Evolutionary conservation across 2,888 invertebrate species (phyloP).

Genomic region (Acronicta leporina): DNA sequence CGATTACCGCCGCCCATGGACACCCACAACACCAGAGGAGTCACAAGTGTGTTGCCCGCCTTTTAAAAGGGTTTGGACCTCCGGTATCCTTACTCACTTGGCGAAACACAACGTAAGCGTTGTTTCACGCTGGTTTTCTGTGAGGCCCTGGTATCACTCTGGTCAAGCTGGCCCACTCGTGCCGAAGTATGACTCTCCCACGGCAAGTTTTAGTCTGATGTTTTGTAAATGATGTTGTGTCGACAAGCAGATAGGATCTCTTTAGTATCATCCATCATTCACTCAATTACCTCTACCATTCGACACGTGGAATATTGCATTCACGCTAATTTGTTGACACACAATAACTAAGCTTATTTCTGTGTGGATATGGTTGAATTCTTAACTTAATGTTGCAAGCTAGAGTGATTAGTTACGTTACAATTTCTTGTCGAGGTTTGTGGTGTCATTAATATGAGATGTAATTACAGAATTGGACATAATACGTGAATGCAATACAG

Average conservation of each 20-base stretch:
- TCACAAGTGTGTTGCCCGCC: no score
- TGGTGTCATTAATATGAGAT: slow-evolving; percentile 44
- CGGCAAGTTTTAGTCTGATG: neutral
- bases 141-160: no score
- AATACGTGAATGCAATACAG: slow-evolving; percentile 28
- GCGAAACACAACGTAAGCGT: no score
- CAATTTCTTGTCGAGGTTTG: slow-evolving; percentile 15
- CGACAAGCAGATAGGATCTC: slow-evolving; percentile 31
- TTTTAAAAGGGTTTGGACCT: no score
- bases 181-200: no score
- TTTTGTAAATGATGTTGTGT: slow-evolving; percentile 37
- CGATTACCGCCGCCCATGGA: no score
- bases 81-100: no score
- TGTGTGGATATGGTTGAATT: neutral
- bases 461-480: slow-evolving; percentile 44
- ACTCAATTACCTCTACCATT: slow-evolving; percentile 21
- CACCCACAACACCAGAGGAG: no score
- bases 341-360: slow-evolving; percentile 5
- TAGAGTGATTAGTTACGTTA: slow-evolving; percentile 19
- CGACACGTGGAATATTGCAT: slow-evolving; percentile 14
- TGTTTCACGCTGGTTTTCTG: no score
- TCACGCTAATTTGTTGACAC: slow-evolving; percentile 6
- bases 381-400: neutral
- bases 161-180: no score
- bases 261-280: slow-evolving; percentile 31